Conservation (phyloP, 2,888 invertebrate genomes). For the Mylabris sibirica region DNA sequence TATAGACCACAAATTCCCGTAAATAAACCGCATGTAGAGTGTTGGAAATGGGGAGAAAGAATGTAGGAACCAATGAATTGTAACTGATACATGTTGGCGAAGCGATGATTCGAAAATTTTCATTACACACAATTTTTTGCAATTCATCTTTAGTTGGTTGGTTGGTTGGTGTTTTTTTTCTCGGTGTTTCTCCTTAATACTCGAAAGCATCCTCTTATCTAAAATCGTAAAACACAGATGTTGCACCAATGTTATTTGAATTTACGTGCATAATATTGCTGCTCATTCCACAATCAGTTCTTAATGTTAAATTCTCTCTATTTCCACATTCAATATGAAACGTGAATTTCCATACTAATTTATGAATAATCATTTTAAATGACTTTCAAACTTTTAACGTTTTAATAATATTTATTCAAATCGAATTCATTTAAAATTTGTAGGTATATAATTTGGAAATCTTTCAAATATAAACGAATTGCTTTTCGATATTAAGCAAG, state of each 20-base stretch:
- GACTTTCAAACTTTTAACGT: slow-evolving; percentile 4
- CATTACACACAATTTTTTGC: not conserved
- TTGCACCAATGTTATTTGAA: slow-evolving; percentile 14
- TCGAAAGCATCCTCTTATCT: slow-evolving; percentile 8
- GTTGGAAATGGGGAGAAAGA: too few relatives aligned
- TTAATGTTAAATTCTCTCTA: slow-evolving; percentile 12
- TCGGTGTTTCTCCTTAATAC: not conserved
- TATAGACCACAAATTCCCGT: too few relatives aligned
- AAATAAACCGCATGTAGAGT: too few relatives aligned
- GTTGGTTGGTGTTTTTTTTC: not conserved
- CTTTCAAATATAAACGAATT: not conserved
- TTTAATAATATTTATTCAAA: slow-evolving; percentile 6
- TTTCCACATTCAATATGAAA: slow-evolving; percentile 11
- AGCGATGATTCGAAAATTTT: not conserved
- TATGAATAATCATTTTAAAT: slow-evolving; percentile 10
- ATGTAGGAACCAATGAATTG: not conserved
- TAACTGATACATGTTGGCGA: not conserved
- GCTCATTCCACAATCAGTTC: slow-evolving; percentile 10
- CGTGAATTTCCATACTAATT: slow-evolving; percentile 15
- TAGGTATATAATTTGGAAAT: not conserved
- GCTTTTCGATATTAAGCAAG: too few relatives aligned
- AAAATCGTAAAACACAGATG: slow-evolving; percentile 7
- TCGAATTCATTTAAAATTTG: not conserved
- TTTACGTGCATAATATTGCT: slow-evolving; percentile 17
- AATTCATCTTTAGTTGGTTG: too few relatives aligned